phyloP scores from a whole-genome alignment of 2,113 vertebrate genomes.

The Blennius ocellaris region DNA sequence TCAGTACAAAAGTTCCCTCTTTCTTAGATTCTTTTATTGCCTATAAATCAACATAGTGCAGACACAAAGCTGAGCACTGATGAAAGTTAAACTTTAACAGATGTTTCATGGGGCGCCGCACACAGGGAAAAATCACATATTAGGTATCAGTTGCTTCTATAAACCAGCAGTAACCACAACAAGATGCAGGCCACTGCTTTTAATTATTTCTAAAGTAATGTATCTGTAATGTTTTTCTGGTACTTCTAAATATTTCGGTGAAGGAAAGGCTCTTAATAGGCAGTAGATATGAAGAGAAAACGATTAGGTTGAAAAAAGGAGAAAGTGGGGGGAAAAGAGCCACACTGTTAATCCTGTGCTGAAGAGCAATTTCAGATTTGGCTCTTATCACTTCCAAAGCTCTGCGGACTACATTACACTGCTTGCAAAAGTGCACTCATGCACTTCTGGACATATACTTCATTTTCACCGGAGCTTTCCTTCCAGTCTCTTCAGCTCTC shows the following conservation, averaged over 20 bases:
- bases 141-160: too few species aligned
- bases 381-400: constrained; percentile 32
- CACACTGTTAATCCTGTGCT: constrained; percentile 39
- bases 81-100: constrained; percentile 21
- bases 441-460: constrained; percentile 1
- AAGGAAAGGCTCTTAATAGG: constrained; percentile 18
- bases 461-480: constrained; percentile 25
- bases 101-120: neutral
- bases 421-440: constrained; percentile 21
- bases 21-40: neutral
- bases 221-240: neutral
- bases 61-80: neutral
- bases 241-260: constrained; percentile 20
- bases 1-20: constrained; percentile 2
- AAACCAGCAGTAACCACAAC: too few species aligned
- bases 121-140: neutral
- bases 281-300: constrained; percentile 8
- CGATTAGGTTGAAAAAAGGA: constrained; percentile 32
- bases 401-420: neutral
- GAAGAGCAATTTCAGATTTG: constrained; percentile 48
- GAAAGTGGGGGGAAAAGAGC: fast-evolving
- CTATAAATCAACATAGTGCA: constrained; percentile 13
- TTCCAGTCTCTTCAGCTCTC: constrained; percentile 23
- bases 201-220: neutral
- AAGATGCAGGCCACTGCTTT: constrained; percentile 1